A percentile compares a stretch with the other conserved stretches of the same genome.
Conservation (phyloP, 2,113 vertebrate genomes). For the Dipodomys spectabilis region DNA sequence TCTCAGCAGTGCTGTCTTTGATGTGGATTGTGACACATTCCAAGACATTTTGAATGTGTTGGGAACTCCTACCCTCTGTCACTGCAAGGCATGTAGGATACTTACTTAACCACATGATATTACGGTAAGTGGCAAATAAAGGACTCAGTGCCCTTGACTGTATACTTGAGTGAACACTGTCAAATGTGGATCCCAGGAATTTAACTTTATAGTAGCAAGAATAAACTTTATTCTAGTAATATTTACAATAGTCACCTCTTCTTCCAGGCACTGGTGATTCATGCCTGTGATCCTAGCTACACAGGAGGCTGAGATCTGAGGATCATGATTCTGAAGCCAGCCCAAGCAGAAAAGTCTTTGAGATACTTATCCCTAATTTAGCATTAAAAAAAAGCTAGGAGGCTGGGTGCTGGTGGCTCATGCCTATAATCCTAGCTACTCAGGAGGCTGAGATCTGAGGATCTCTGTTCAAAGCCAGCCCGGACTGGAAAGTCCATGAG, state of each 20-base stretch:
- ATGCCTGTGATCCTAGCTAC: no score
- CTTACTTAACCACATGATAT: slow-evolving; percentile 49
- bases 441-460: no score
- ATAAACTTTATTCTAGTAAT: slow-evolving; percentile 46
- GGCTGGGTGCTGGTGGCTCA: no score
- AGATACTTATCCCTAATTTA: no score
- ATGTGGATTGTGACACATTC: slow-evolving; percentile 39
- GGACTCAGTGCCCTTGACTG: neutral
- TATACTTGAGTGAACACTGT: slow-evolving; percentile 2
- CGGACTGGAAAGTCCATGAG: no score
- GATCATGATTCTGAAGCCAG: no score
- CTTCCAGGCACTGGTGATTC: no score
- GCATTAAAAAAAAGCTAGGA: no score
- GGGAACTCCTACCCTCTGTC: slow-evolving; percentile 56
- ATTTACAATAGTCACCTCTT: neutral
- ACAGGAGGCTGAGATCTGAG: no score
- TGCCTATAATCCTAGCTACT: no score
- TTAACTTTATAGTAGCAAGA: neutral
- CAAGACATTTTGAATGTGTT: slow-evolving; percentile 29
- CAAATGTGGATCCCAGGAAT: neutral
- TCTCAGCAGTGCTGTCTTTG: neutral
- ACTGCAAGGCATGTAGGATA: slow-evolving; percentile 46
- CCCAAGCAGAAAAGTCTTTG: no score
- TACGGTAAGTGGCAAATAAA: neutral
- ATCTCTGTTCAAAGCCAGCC: no score